These are phyloP conservation scores for Chamaea fasciata DNA, from an alignment of 2,113 vertebrate species.

Conservation along the genomic window DNA sequence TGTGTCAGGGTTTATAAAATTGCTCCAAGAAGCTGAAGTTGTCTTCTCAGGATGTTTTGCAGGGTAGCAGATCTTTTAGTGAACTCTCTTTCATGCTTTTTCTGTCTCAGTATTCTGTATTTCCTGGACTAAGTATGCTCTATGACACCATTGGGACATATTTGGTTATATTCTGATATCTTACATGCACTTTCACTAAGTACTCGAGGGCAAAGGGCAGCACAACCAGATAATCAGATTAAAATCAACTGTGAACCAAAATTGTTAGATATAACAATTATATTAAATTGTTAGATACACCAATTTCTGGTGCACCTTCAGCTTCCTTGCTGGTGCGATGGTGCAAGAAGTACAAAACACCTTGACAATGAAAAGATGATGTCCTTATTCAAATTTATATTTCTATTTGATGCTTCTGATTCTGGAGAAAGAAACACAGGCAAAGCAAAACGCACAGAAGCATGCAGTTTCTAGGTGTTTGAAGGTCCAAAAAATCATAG, in stretches of 20 bases:
- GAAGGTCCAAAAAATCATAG: not conserved
- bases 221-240: not conserved
- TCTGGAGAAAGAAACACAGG: not conserved
- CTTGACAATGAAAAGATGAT: not conserved
- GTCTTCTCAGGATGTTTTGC: not conserved
- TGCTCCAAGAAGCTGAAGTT: not conserved
- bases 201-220: not conserved
- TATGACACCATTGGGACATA: not conserved
- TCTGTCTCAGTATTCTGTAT: not conserved
- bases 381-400: not conserved
- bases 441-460: not conserved
- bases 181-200: not conserved
- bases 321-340: too few species aligned
- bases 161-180: not conserved
- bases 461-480: not conserved
- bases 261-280: not conserved
- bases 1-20: not conserved
- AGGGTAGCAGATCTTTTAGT: not conserved
- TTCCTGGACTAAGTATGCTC: not conserved
- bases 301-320: too few species aligned
- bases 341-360: too few species aligned
- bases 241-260: not conserved
- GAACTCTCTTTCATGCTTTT: not conserved
- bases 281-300: too few species aligned
- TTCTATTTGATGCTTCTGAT: not conserved